phyloP scores from a whole-genome alignment of 2,888 invertebrate genomes.

The Heliconius hortense region DNA sequence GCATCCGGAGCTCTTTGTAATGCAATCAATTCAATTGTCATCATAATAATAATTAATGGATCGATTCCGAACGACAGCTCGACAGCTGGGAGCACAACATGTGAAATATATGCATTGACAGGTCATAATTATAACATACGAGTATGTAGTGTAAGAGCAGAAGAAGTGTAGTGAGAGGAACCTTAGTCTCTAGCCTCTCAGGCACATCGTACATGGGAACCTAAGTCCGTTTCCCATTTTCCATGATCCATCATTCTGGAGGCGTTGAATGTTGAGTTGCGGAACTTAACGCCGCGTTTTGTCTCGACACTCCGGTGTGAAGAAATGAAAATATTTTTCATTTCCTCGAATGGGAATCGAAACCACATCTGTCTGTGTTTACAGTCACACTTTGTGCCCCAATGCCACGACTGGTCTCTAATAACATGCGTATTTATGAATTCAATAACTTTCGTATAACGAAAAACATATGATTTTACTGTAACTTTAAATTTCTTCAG shows the following conservation, averaged over 20 bases:
- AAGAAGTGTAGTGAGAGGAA: not conserved
- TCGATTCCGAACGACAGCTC: constrained; percentile 34
- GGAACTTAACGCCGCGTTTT: no score
- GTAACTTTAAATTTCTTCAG: not conserved
- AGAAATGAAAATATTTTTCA: no score
- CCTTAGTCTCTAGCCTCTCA: not conserved
- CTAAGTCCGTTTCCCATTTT: no score
- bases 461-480: not conserved
- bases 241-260: no score
- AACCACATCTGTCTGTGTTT: no score
- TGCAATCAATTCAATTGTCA: constrained; percentile 43
- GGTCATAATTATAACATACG: constrained; percentile 6
- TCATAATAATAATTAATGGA: constrained; percentile 41
- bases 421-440: not conserved
- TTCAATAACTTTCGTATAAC: not conserved
- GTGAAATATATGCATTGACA: constrained; percentile 18
- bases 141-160: not conserved
- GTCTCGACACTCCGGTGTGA: no score
- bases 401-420: not conserved
- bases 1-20: constrained; percentile 32
- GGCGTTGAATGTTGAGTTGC: no score
- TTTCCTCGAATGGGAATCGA: no score
- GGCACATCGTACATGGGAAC: no score
- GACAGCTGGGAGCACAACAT: constrained; percentile 27
- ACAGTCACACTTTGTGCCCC: no score